Evolutionary conservation across 92 coral and sea anemone genomes (phyloP).

Genomic region (Porites rus): DNA sequence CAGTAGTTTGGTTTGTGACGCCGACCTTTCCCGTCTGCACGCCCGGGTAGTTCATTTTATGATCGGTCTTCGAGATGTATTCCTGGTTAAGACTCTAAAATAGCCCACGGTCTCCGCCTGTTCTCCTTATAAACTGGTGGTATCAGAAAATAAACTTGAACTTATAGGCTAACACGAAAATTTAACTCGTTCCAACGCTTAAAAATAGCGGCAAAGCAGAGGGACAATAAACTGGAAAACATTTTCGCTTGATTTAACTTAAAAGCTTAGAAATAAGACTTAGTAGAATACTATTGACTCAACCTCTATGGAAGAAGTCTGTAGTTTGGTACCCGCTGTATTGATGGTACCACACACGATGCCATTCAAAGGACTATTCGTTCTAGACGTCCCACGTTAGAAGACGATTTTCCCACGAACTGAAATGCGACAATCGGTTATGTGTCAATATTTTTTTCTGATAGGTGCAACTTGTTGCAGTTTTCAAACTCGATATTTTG

Average conservation of each 20-base stretch:
- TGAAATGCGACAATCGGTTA: background rate
- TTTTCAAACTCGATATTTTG: background rate
- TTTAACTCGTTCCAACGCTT: no score
- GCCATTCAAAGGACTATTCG: no score
- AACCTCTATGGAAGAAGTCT: background rate
- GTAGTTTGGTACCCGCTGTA: background rate
- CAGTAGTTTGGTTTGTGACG: background rate
- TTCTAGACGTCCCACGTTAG: background rate
- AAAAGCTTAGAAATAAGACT: background rate
- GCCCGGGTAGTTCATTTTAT: background rate
- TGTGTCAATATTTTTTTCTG: background rate
- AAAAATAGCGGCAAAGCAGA: no score
- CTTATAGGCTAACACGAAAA: no score
- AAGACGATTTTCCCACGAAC: constrained; percentile 11
- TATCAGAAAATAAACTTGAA: no score
- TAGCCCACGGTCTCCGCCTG: no score
- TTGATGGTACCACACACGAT: background rate
- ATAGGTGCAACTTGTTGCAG: constrained; percentile 3
- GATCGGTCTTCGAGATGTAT: background rate
- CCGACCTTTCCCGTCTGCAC: background rate
- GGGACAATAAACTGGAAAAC: no score
- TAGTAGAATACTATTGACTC: background rate
- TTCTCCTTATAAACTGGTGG: no score
- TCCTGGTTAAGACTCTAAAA: background rate
- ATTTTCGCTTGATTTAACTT: background rate